Base-by-base conservation (phyloP, 2,113 vertebrate species). In the Leucosticte australis region DNA sequence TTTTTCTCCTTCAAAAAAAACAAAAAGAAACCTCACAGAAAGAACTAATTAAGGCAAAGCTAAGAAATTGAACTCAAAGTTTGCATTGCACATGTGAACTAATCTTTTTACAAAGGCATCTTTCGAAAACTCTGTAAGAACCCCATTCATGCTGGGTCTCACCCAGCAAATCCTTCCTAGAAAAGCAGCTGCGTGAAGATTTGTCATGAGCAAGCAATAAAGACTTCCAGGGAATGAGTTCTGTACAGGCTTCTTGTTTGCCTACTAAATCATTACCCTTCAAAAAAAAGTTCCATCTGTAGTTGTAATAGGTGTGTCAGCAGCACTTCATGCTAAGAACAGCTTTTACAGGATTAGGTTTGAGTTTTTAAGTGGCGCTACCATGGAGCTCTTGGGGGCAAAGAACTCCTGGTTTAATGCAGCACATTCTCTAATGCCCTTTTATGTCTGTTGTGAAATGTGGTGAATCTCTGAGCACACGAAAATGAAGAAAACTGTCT, bases 11-110 rank as follows among this genome's bases (percentile, higher is more conserved):
- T 63, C 3, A 33, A 23, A 26, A 23, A 26, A 70, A 73, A 70
- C 71, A 46, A 28, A 50, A 37, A 63, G 12, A 23, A 80, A 42
- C 17, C 57, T 46, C 52, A 83, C 83, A 95, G 94, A 95, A 97
- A 96, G 79, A 95, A 90, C 86, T 90, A 95, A 97, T 96, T 96
- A 97, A 98, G 87, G 92, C 62, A 86, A 95, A 95, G 71, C 92
- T 94, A 86, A 91, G 88, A 87, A 94, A 96, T 46, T 76, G 62
- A 92, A 95, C 92, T 75, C 67, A 68, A 85, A 92, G 91, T 96
- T 98, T 96, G 86, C 84, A 79, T 64, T 94, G 91, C 95, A 88
- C 80, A 91, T 78, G 91, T 95, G 94, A 96, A 94, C 95, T 95
- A 80, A 93, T 97, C 95, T 97, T 92, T 94, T 89, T 78, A 93